These are phyloP conservation scores for Poeciliopsis paucimaculata DNA, from an alignment of 2,797 vertebrate species.

Conservation along the genomic window DNA sequence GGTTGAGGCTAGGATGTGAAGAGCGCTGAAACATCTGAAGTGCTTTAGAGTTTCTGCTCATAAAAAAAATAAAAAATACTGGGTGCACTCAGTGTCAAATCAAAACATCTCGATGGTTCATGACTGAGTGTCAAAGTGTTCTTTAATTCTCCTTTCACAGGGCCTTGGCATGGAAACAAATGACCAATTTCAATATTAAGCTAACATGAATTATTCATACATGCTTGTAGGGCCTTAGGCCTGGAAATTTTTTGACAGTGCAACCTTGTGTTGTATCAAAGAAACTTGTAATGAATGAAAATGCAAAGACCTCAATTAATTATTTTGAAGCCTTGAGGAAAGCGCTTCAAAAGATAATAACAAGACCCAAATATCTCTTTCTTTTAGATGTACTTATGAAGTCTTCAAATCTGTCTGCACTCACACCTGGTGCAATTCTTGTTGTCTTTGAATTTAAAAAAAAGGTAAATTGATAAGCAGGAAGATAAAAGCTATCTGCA, in stretches of 20 bases:
- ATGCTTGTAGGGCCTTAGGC: constrained; percentile 48
- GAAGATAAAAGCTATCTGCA: background rate
- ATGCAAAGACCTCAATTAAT: constrained; percentile 39
- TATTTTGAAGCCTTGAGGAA: constrained; percentile 42
- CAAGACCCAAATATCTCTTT: constrained; percentile 17
- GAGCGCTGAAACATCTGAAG: constrained; percentile 32
- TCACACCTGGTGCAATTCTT: background rate
- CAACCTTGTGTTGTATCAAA: constrained; percentile 68
- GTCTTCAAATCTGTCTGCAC: constrained; percentile 1
- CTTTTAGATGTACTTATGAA: constrained; percentile 27
- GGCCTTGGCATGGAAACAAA: constrained; percentile 69
- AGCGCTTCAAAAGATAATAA: constrained; percentile 38
- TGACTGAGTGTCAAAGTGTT: constrained; percentile 61
- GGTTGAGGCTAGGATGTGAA: constrained; percentile 27
- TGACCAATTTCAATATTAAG: constrained; percentile 73
- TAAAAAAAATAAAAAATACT: constrained; percentile 39
- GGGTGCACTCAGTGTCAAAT: constrained; percentile 53
- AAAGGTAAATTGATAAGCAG: background rate
- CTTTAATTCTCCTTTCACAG: constrained; percentile 55
- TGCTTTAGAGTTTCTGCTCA: constrained; percentile 37
- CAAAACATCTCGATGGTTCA: constrained; percentile 66
- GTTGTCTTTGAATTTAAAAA: background rate
- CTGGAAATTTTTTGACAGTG: constrained; percentile 45
- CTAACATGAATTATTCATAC: constrained; percentile 69
- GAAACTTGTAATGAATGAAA: constrained; percentile 56